Conservation (phyloP, 2,113 vertebrate species). For the Xiphophorus hellerii region DNA sequence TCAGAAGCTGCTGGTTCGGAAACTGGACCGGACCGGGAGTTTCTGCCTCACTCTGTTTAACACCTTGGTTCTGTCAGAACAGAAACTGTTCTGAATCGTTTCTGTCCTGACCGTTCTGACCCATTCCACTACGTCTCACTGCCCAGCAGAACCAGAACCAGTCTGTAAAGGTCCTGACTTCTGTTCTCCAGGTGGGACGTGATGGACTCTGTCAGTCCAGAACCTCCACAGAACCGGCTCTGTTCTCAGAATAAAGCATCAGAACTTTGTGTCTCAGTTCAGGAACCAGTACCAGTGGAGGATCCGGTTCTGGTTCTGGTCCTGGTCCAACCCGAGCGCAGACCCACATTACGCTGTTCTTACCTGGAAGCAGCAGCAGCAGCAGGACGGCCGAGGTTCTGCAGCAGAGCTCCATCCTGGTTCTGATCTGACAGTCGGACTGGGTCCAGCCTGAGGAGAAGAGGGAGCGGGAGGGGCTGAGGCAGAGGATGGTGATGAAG, state of each 20-base stretch:
- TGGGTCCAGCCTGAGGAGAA: background rate
- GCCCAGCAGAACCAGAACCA: background rate
- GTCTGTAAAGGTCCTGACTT: too few species aligned
- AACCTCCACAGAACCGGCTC: background rate
- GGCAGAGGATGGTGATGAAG: background rate
- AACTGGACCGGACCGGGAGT: too few species aligned
- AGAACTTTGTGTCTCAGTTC: too few species aligned
- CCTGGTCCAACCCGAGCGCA: too few species aligned
- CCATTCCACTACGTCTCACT: background rate
- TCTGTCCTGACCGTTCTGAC: background rate
- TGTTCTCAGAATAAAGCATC: background rate
- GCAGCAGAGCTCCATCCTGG: conserved; percentile 50
- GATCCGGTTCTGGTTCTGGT: too few species aligned
- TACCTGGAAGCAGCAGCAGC: conserved; percentile 56
- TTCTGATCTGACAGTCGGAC: conserved; percentile 4
- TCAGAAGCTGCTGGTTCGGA: too few species aligned
- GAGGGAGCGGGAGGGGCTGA: background rate
- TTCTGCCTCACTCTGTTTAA: too few species aligned
- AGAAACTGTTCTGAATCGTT: too few species aligned
- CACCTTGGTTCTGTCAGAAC: too few species aligned
- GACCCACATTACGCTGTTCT: background rate
- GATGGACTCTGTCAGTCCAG: background rate
- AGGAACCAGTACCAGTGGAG: too few species aligned
- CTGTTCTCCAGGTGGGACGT: too few species aligned
- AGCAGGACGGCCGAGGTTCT: conserved; percentile 15